Evolutionary conservation across 2,888 invertebrate species (phyloP), one percentile per base, ranked within the genome.

Genomic region (Lagria hirta): DNA sequence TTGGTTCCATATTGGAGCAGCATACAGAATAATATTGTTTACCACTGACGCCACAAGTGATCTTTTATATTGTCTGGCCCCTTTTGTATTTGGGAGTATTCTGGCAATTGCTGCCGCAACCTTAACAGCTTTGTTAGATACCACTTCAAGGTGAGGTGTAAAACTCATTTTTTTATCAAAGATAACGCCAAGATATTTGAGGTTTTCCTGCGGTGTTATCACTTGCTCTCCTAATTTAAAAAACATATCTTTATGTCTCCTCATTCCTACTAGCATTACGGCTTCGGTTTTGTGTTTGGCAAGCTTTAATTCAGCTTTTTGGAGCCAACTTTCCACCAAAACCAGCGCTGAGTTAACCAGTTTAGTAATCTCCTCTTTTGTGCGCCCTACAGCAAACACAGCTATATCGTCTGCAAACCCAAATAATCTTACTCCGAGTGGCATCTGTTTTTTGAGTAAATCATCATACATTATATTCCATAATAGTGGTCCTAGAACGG

Each of bases 211-310:
- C 4, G 32, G 21, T 7, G 7, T 17, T n/a, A 32, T 20, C n/a
- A 4, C 11, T 4, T 18, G 5, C 3, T 12, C 18, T 4, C 8
- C 6, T 5, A 17, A 8, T 5, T 17, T 5, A 20, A 32, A 17
- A 3, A 3, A 5, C 4, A 32, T 17, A 4, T 20, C 14, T 13
- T n/a, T 7, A 7, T 10, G 17, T 12, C 32, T 32, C 3, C 32
- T 3, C 5, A 8, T 20, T 5, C 32, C 32, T n/a, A 32, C 18
- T 10, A 32, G 32, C 6, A 32, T 4, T 10, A 5, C 18, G 7
- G 32, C 7, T 10, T 32, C 32, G n/a, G 32, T 32, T 10, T 32
- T 32, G n/a, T n/a, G n/a, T n/a, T 8, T n/a, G n/a, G n/a, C n/a
- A n/a, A n/a, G n/a, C n/a, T n/a, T n/a, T n/a, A n/a, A n/a, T n/a